Conservation (phyloP, 2,113 vertebrate genomes). For the Microcebus jonahi region DNA sequence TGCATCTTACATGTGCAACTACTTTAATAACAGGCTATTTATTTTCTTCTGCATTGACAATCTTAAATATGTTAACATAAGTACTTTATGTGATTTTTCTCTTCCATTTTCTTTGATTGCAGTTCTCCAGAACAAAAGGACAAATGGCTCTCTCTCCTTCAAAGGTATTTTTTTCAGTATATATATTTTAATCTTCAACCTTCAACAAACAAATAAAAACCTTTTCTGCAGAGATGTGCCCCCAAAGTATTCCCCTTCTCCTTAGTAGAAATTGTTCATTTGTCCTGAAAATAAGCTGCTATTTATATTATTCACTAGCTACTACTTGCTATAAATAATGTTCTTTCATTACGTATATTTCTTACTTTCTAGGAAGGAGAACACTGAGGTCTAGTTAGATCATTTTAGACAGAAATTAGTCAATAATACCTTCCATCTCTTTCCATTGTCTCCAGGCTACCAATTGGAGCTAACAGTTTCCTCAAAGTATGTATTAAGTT, state of each 20-base stretch:
- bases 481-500: neutral
- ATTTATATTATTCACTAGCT: neutral
- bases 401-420: constrained; percentile 43
- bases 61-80: neutral
- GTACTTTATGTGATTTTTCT: constrained; percentile 49
- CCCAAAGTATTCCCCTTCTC: neutral
- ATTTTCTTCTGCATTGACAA: neutral
- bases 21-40: neutral
- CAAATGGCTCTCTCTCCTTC: constrained; percentile 93
- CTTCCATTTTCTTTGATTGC: constrained; percentile 69
- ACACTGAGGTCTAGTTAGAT: constrained; percentile 26
- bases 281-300: constrained; percentile 30
- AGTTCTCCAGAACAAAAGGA: constrained; percentile 95
- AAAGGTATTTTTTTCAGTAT: constrained; percentile 88
- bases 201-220: constrained; percentile 28
- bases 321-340: neutral
- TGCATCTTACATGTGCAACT: neutral
- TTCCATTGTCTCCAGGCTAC: neutral
- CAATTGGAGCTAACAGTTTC: constrained; percentile 1
- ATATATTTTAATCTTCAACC: constrained; percentile 32
- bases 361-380: constrained; percentile 41
- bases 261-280: constrained; percentile 9
- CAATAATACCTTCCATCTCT: neutral
- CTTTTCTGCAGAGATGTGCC: neutral
- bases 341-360: neutral